Conservation (phyloP, 2,797 vertebrate genomes). For the Labroides dimidiatus region DNA sequence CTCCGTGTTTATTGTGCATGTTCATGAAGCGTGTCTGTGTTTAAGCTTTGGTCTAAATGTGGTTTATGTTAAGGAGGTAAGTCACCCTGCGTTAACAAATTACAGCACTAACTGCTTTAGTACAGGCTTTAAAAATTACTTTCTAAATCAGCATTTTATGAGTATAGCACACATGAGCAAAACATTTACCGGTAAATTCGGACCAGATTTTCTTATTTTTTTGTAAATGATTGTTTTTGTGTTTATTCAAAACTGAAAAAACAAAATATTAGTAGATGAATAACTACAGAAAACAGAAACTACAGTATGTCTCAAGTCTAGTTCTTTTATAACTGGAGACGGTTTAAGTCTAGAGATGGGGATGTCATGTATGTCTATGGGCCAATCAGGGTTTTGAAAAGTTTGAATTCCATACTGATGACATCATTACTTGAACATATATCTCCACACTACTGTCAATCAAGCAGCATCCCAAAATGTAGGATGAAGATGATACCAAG, state of each 20-base stretch:
- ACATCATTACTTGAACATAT: no score
- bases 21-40: background rate
- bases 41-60: background rate
- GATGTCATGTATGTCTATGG: background rate
- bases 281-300: no score
- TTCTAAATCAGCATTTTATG: background rate
- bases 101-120: background rate
- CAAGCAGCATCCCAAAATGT: no score
- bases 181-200: background rate
- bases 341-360: background rate
- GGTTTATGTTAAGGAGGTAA: slow-evolving; percentile 4
- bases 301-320: no score
- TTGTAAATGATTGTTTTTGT: background rate
- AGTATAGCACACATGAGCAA: background rate
- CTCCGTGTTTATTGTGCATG: slow-evolving; percentile 5
- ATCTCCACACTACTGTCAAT: no score
- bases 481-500: no score
- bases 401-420: no score
- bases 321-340: no score
- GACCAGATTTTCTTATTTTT: background rate
- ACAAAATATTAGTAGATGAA: no score
- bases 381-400: background rate
- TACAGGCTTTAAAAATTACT: background rate
- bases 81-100: slow-evolving; percentile 14
- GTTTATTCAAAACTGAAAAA: no score